Base-by-base conservation (phyloP, 2,113 vertebrate species). In the Alethe diademata region DNA sequence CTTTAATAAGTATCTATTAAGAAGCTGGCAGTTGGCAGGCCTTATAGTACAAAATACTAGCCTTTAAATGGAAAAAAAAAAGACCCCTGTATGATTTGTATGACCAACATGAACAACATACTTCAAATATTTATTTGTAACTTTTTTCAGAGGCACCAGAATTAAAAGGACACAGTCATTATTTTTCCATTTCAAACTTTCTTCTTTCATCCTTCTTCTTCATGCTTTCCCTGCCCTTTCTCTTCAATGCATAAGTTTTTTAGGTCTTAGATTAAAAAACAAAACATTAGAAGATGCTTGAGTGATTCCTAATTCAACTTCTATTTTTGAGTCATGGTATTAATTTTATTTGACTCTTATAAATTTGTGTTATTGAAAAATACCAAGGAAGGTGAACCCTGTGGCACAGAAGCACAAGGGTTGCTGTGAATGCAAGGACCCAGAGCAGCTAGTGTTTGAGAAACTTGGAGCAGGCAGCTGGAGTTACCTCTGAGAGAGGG, bases 381-480 rank as follows among this genome's bases (percentile, higher is more conserved):
- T n/a, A 45, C 5, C 0, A 5, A 60, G 54, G 36, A 43, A 89
- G 28, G 9, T 57, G 50, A 84, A 65, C 29, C 4, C 8, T 47
- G 11, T 47, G 24, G 40, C 31, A 75, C 10, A 42, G 45, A 69
- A 72, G 33, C 26, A 43, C 45, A 53, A 25, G n/a, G 6, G 8
- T 8, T 72, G 33, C 48, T 56, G 33, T 0, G 6, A 53, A 53
- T 0, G 1, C 45, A 47, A 48, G 29, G 33, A 15, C 29, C 43
- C 19, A 10, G 43, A 76, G 62, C 19, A 79, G 58, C 22, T 5
- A 6, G 8, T 3, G 5, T 25, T 58, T 35, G 53, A 71, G 48
- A 43, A 7, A 24, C 16, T 35, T 45, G 43, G 43, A 45, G 43
- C 43, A 45, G 18, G 43, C 43, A 45, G 43, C 6, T 76, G 51